Conservation (phyloP, 2,797 vertebrate species). For the Potorous gilbertii region DNA sequence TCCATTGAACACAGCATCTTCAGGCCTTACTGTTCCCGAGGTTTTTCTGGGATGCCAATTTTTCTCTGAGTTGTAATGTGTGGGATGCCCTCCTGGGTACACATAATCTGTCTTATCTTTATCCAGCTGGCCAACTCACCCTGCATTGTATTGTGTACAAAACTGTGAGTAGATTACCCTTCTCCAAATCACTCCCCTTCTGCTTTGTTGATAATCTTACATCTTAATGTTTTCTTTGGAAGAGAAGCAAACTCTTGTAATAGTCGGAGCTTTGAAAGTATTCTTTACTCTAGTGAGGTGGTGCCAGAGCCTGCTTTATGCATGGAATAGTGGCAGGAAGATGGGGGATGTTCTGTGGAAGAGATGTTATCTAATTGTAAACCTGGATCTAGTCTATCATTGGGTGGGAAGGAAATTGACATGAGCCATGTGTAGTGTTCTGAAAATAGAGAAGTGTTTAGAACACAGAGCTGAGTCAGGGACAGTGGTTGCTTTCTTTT, state of each 20-base stretch:
- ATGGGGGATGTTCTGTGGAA: background rate
- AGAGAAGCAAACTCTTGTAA: slow-evolving; percentile 27
- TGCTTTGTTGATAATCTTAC: slow-evolving; percentile 24
- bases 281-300: slow-evolving; percentile 28
- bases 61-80: background rate
- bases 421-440: background rate
- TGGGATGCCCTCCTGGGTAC: background rate
- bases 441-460: background rate
- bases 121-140: background rate
- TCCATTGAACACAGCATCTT: slow-evolving; percentile 46
- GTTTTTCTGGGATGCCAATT: background rate
- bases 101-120: slow-evolving; percentile 32
- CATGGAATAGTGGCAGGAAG: background rate
- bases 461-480: background rate
- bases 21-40: slow-evolving; percentile 40
- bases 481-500: background rate
- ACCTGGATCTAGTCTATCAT: background rate
- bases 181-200: slow-evolving; percentile 30
- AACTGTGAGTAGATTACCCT: slow-evolving; percentile 10
- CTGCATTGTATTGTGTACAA: background rate
- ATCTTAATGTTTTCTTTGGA: slow-evolving; percentile 28
- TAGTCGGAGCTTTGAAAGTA: background rate
- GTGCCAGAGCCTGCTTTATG: background rate
- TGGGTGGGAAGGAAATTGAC: background rate
- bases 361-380: background rate